Evolutionary conservation across 2,888 invertebrate species (phyloP).

Genomic region (Oxytorus armatus): DNA sequence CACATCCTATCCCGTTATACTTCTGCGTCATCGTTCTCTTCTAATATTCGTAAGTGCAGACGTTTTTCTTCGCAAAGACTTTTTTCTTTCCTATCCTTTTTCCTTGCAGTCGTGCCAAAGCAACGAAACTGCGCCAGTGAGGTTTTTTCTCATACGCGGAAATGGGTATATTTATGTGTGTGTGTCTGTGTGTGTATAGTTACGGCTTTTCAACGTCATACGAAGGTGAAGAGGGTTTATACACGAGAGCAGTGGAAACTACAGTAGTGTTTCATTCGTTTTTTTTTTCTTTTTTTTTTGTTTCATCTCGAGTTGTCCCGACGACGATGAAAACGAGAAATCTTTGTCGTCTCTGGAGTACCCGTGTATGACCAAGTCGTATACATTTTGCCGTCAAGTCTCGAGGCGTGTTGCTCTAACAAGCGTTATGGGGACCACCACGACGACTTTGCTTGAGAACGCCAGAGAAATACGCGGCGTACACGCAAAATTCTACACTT

Average conservation of each 20-base stretch:
- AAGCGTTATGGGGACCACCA: slow-evolving; percentile 70
- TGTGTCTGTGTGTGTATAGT: slow-evolving; percentile 6
- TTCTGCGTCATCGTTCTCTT: slow-evolving; percentile 24
- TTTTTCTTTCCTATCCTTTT: background rate
- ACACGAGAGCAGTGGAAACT: slow-evolving; percentile 8
- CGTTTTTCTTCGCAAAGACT: slow-evolving; percentile 7
- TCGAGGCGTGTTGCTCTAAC: slow-evolving; percentile 72
- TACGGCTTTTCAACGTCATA: slow-evolving; percentile 15
- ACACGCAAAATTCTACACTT: slow-evolving; percentile 41
- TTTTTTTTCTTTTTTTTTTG: slow-evolving; percentile 5
- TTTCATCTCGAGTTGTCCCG: slow-evolving; percentile 15
- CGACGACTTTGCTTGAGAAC: slow-evolving; percentile 42
- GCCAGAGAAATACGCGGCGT: background rate
- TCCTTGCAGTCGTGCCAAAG: slow-evolving; percentile 29
- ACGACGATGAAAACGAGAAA: slow-evolving; percentile 32
- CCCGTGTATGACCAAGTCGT: slow-evolving; percentile 20
- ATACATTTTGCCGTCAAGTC: slow-evolving; percentile 60
- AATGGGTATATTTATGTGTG: background rate
- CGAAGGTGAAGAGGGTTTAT: slow-evolving; percentile 17
- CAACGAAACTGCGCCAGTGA: background rate
- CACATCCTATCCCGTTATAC: background rate
- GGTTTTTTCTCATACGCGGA: slow-evolving; percentile 18
- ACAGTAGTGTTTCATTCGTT: slow-evolving; percentile 15
- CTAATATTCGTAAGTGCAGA: slow-evolving; percentile 77
- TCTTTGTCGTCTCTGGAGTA: slow-evolving; percentile 33